Conservation (phyloP, 1,140 invertebrate genomes). For the Danaus melanippus region DNA sequence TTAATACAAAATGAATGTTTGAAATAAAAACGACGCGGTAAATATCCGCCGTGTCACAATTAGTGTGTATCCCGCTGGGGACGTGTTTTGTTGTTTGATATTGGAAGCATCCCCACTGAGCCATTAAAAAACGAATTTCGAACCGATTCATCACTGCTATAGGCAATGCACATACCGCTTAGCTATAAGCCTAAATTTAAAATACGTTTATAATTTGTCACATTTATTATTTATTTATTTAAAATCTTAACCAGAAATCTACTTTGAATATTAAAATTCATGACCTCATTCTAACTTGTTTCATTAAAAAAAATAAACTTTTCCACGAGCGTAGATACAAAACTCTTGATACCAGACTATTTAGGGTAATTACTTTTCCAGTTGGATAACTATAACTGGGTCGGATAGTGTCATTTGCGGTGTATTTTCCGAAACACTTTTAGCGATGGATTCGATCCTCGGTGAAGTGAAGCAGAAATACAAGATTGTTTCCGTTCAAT, state of each 20-base stretch:
- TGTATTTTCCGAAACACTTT: conserved; percentile 41
- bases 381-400: conserved; percentile 7
- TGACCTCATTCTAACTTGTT: too few relatives aligned
- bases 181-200: neutral
- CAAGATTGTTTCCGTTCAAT: conserved; percentile 69
- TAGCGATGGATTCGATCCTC: conserved; percentile 39
- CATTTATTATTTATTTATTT: too few relatives aligned
- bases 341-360: conserved; percentile 1
- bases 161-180: neutral
- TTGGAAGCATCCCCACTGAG: conserved; percentile 9
- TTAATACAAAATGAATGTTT: conserved; percentile 52
- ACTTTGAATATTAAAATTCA: too few relatives aligned
- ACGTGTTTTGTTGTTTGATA: conserved; percentile 31
- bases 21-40: conserved; percentile 45
- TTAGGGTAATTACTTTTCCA: conserved; percentile 9
- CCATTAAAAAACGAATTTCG: conserved; percentile 14
- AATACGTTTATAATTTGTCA: too few relatives aligned
- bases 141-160: conserved; percentile 9
- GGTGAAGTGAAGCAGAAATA: conserved; percentile 59
- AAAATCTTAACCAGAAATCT: too few relatives aligned
- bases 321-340: conserved; percentile 1
- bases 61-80: conserved; percentile 34
- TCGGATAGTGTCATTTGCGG: conserved; percentile 20
- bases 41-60: conserved; percentile 41
- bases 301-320: neutral